These are phyloP conservation scores for Pseudochromis fuscus DNA, from an alignment of 2,797 vertebrate species.

Conservation along the genomic window DNA sequence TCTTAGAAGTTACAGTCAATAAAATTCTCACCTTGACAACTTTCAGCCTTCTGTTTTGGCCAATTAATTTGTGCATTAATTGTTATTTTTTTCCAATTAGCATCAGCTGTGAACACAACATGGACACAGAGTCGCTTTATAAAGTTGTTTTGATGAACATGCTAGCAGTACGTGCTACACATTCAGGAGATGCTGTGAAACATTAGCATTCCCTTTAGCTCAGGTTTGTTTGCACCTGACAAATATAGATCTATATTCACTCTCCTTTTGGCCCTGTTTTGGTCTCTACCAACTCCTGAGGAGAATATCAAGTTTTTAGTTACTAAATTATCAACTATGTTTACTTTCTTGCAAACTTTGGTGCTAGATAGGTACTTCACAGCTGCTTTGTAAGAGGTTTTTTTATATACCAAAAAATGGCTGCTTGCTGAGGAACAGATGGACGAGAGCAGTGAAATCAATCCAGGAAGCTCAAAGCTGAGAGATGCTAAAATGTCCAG, in stretches of 20 bases:
- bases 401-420: background rate
- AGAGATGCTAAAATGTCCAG: background rate
- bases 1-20: conserved; percentile 27
- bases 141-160: background rate
- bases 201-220: background rate
- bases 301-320: background rate
- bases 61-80: conserved; percentile 12
- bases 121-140: background rate
- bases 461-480: background rate
- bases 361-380: too few species aligned
- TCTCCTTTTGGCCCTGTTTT: background rate
- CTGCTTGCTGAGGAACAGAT: background rate
- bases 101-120: background rate
- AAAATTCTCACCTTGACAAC: conserved; percentile 24
- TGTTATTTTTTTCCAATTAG: background rate
- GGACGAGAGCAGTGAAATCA: background rate
- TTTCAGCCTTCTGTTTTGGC: background rate
- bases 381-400: background rate
- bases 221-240: background rate
- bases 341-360: background rate
- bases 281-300: background rate
- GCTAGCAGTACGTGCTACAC: background rate
- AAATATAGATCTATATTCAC: background rate
- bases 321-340: background rate
- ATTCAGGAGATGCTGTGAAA: background rate